Evolutionary conservation across 2,888 invertebrate genomes (phyloP).

Genomic region (Patella depressa): DNA sequence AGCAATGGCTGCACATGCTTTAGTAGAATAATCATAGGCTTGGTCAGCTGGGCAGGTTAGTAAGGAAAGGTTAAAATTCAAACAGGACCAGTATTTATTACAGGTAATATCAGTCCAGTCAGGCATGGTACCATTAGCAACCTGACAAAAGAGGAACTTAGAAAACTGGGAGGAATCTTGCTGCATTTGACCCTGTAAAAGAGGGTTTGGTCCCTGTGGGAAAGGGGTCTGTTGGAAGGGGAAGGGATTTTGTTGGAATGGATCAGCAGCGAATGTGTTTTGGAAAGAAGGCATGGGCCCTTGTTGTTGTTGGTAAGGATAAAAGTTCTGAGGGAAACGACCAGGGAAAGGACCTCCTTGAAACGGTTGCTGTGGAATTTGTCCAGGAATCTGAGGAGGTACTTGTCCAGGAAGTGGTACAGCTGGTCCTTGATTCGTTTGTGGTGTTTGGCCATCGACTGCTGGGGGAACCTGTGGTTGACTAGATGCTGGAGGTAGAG

Average conservation of each 20-base stretch:
- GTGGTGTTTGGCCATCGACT: not conserved
- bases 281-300: not conserved
- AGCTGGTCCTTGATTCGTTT: too few species aligned
- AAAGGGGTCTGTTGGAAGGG: not conserved
- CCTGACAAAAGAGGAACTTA: slow-evolving; percentile 8
- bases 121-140: slow-evolving; percentile 20
- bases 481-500: not conserved
- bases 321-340: not conserved
- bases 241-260: not conserved
- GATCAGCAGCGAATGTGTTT: not conserved
- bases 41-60: slow-evolving; percentile 14
- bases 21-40: slow-evolving; percentile 10
- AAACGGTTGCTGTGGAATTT: not conserved
- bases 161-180: not conserved
- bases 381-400: not conserved
- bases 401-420: not conserved
- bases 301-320: not conserved
- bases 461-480: not conserved
- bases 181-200: not conserved
- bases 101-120: slow-evolving; percentile 14
- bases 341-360: not conserved
- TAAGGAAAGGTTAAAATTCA: slow-evolving; percentile 12
- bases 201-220: not conserved
- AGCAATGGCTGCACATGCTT: not conserved
- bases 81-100: slow-evolving; percentile 17